These are phyloP conservation scores for Meiosimyza platycephala DNA, from an alignment of 2,888 invertebrate species.

Conservation along the genomic window DNA sequence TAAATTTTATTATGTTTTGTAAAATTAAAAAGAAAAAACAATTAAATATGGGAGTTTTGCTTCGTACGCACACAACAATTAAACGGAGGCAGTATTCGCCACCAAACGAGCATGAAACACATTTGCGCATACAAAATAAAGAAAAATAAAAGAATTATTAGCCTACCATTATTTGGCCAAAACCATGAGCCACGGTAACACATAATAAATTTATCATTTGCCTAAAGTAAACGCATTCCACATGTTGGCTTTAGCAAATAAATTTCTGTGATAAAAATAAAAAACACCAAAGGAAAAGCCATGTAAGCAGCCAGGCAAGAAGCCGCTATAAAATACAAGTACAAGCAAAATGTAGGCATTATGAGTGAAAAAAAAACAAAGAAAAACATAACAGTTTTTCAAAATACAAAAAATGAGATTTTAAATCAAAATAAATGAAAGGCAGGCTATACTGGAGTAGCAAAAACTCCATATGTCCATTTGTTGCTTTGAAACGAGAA, in stretches of 20 bases:
- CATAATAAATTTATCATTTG: conserved; percentile 40
- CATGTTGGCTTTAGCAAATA: conserved; percentile 18
- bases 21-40: neutral
- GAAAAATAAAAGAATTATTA: conserved; percentile 19
- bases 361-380: neutral
- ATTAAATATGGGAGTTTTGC: neutral
- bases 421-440: conserved; percentile 32
- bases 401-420: conserved; percentile 10
- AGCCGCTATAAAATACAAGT: conserved; percentile 2
- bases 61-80: conserved; percentile 9
- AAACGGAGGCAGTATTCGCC: neutral
- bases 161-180: conserved; percentile 16
- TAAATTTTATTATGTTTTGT: neutral
- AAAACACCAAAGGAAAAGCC: neutral
- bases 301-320: neutral
- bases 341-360: conserved; percentile 5
- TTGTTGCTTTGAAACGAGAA: no score
- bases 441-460: neutral
- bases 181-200: conserved; percentile 32
- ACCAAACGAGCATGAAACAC: neutral
- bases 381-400: neutral
- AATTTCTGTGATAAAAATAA: conserved; percentile 8
- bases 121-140: neutral
- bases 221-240: conserved; percentile 34
- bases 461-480: conserved; percentile 14